Percentiles rank a stretch among this genome's conserved stretches.
Conservation (phyloP, 1,140 invertebrate species). For the Helicoverpa armigera region DNA sequence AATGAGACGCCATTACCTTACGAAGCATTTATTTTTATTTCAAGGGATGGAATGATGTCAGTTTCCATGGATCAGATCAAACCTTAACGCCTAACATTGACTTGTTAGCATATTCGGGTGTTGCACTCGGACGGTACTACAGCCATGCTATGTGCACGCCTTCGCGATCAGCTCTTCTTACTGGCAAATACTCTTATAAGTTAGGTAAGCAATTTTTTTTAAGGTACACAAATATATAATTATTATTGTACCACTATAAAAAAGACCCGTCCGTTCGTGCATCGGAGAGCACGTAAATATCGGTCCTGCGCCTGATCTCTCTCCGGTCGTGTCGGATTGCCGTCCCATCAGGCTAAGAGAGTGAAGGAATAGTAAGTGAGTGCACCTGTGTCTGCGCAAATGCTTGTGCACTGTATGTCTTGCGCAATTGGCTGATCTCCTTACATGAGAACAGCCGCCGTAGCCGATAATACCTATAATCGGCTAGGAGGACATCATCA, state of each 20-base stretch:
- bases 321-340: too few relatives aligned
- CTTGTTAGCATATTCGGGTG: constrained; percentile 92
- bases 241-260: neutral
- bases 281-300: too few relatives aligned
- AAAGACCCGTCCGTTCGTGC: too few relatives aligned
- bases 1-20: neutral
- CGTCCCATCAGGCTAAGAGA: too few relatives aligned
- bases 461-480: too few relatives aligned
- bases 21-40: constrained; percentile 28
- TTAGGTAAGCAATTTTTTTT: constrained; percentile 85
- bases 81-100: constrained; percentile 95
- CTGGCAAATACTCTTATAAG: constrained; percentile 93
- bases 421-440: too few relatives aligned
- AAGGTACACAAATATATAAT: neutral
- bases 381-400: too few relatives aligned
- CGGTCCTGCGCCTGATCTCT: too few relatives aligned
- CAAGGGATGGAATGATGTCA: constrained; percentile 96
- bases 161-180: constrained; percentile 92
- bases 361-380: too few relatives aligned
- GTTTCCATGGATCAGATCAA: constrained; percentile 95
- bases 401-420: too few relatives aligned
- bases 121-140: constrained; percentile 90
- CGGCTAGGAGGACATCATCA: too few relatives aligned
- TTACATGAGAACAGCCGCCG: too few relatives aligned
- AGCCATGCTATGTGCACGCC: constrained; percentile 92